Conservation (phyloP, 1,140 invertebrate species). For the Dufourea novaeangliae region DNA sequence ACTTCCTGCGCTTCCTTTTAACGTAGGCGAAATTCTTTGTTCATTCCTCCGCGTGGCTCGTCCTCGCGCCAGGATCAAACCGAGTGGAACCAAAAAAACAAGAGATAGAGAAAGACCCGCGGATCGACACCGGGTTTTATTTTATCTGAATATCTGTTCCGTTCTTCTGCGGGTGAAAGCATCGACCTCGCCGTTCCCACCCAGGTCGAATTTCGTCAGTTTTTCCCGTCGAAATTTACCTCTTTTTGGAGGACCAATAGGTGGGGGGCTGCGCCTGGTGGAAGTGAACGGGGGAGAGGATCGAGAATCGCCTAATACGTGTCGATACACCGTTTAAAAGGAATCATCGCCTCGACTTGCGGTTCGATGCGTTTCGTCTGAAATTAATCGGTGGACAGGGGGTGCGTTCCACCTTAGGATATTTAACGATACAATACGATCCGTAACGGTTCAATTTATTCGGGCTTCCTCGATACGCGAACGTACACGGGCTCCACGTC, state of each 20-base stretch:
- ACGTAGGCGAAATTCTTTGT: constrained; percentile 35
- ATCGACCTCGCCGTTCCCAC: constrained; percentile 19
- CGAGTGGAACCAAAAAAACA: constrained; percentile 11
- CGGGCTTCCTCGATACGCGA: not conserved
- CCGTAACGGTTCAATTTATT: not conserved
- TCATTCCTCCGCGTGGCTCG: constrained; percentile 39
- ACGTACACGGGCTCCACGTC: not conserved
- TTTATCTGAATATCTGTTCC: constrained; percentile 41
- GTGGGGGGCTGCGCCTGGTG: no score
- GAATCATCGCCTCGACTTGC: not conserved
- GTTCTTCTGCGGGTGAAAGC: constrained; percentile 21
- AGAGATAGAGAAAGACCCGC: not conserved
- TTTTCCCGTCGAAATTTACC: constrained; percentile 15
- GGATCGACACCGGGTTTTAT: constrained; percentile 34
- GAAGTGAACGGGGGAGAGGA: not conserved
- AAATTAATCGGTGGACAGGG: not conserved
- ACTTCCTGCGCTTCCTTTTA: constrained; percentile 50
- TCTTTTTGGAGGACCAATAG: not conserved
- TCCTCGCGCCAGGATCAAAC: constrained; percentile 2
- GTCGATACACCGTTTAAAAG: not conserved
- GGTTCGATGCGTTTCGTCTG: no score
- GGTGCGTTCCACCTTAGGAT: not conserved
- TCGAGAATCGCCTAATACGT: not conserved
- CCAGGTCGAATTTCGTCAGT: not conserved
- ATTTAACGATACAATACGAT: not conserved